phyloP scores from a whole-genome alignment of 2,113 vertebrate species.

The Oreochromis tanganicae region DNA sequence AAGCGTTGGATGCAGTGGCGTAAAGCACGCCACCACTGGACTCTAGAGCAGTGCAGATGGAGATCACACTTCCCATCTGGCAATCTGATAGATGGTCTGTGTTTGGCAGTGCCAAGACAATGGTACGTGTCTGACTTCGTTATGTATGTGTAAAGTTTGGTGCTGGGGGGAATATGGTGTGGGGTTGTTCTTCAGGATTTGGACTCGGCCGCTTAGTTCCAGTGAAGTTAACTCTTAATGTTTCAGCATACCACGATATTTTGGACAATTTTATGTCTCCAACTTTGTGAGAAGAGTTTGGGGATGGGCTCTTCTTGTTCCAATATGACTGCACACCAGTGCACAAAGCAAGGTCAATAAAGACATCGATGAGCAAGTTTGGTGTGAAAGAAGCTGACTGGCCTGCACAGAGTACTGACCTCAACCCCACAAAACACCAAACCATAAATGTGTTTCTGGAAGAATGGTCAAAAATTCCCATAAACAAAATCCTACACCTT shows the following conservation, averaged over 20 bases:
- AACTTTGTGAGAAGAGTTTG: neutral
- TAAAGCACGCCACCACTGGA: neutral
- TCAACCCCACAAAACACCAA: neutral
- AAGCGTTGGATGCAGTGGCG: neutral
- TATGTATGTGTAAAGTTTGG: neutral
- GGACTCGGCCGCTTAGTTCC: neutral
- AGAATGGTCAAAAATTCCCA: neutral
- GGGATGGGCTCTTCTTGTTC: neutral
- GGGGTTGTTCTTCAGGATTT: neutral
- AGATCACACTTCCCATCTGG: neutral
- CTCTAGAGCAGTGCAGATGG: neutral
- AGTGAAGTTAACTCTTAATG: neutral
- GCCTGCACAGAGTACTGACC: neutral
- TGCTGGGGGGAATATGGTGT: neutral
- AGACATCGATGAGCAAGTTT: neutral
- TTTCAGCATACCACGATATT: neutral
- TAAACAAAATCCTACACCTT: neutral
- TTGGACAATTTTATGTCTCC: neutral
- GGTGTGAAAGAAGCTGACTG: neutral
- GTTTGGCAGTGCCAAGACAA: neutral
- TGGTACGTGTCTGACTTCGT: neutral
- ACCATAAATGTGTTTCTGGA: neutral
- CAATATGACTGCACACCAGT: neutral
- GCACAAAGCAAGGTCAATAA: neutral
- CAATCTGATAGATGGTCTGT: neutral